Base-by-base conservation (phyloP, 1,140 invertebrate species). In the Hermatobates lingyangjiaoensis region DNA sequence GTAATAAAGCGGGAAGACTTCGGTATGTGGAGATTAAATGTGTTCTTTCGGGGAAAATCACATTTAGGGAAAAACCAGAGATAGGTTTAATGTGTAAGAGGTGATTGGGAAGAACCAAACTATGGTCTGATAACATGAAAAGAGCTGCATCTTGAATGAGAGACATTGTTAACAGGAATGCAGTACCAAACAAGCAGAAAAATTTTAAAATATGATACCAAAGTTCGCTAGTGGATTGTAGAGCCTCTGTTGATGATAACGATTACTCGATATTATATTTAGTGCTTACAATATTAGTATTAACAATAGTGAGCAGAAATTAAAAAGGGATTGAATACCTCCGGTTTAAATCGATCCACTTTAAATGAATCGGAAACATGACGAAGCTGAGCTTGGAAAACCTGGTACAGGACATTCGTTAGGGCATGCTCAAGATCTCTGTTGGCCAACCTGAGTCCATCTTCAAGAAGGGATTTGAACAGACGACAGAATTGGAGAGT, bases 401-500 rank as follows among this genome's bases (percentile, higher is more conserved):
- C 74, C 27, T 74, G 72, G 39, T 72, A 67, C 12, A 87, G 64
- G 12, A 76, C 70, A 28, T 72, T 68, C 51, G 77, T 76, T 28
- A 86, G 74, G 1, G 74, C 67, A 45, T 70, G 62, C 50, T 80
- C 68, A 44, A 79, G 68, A 61, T 83, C 77, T 1, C 72, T 68
- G 1, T 74, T 78, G 57, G 73, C 69, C 5, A 87, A 63, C 51
- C 75, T 75, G 45, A 85, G 61, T 54, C 82, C 74, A 62, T 85
- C 81, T 38, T 80, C 74, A 3, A 81, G 58, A 38, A 84, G 67
- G 24, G 70, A 69, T 12, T 83, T 59, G 58, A 75, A 81, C 15
- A 77, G 64, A 63, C 77, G 81, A 14, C 74, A 72, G 63, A 87
- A 87, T 34, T 77, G 69, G 15, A 82, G 61, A 12, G 76, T 83